Evolutionary conservation across 2,888 invertebrate genomes (phyloP).

Genomic region (Alcis repandata): DNA sequence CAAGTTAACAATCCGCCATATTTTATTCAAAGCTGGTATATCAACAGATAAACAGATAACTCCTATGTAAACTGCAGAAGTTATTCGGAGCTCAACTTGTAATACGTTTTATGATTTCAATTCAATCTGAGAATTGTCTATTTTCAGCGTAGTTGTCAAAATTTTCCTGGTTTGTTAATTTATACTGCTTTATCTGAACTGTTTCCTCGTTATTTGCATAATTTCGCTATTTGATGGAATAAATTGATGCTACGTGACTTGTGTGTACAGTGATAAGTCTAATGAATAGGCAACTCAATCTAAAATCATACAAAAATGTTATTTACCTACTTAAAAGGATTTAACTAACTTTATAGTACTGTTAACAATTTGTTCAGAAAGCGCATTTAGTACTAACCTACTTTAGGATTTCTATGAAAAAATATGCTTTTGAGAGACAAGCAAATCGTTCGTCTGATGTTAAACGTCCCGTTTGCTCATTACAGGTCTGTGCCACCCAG

Average conservation of each 20-base stretch:
- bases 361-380: neutral
- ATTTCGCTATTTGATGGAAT: conserved; percentile 23
- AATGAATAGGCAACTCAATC: neutral
- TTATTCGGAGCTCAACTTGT: neutral
- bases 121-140: conserved; percentile 10
- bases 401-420: too few relatives aligned
- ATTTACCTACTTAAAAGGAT: too few relatives aligned
- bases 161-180: conserved; percentile 24
- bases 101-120: neutral
- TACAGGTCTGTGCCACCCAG: too few relatives aligned
- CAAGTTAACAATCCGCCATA: neutral
- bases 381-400: too few relatives aligned
- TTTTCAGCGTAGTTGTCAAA: conserved; percentile 8
- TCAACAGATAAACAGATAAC: neutral
- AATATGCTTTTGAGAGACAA: too few relatives aligned
- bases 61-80: neutral
- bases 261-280: conserved; percentile 1
- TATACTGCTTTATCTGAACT: conserved; percentile 19
- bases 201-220: conserved; percentile 29
- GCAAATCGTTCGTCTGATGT: too few relatives aligned
- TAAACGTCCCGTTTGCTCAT: too few relatives aligned
- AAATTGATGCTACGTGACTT: conserved; percentile 22
- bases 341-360: too few relatives aligned
- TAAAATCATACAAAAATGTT: neutral
- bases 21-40: neutral